Conservation (phyloP, 2,113 vertebrate species). For the Poicephalus meyeri region DNA sequence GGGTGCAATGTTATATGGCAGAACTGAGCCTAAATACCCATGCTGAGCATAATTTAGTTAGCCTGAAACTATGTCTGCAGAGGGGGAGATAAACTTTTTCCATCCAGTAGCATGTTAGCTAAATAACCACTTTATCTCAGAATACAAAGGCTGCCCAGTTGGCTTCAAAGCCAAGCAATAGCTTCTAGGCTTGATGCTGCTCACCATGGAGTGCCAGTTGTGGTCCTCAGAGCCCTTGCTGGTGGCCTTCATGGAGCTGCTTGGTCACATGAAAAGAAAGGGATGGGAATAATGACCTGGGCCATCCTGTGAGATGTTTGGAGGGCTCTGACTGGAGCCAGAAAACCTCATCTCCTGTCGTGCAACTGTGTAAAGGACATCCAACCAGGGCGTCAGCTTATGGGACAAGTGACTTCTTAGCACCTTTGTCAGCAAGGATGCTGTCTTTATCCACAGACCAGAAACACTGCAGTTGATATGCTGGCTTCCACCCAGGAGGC, state of each 20-base stretch:
- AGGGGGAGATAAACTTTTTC: background rate
- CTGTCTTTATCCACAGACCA: background rate
- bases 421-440: background rate
- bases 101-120: background rate
- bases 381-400: background rate
- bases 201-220: background rate
- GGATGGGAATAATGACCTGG: background rate
- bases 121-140: background rate
- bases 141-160: background rate
- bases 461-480: background rate
- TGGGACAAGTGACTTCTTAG: background rate
- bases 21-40: conserved; percentile 27
- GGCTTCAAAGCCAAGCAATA: background rate
- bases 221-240: background rate
- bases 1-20: conserved; percentile 15
- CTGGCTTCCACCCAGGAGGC: background rate
- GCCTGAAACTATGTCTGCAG: background rate
- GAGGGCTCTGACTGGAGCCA: background rate
- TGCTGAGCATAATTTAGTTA: conserved; percentile 28
- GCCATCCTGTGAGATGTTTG: background rate
- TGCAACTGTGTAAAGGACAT: background rate
- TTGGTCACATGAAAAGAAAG: background rate
- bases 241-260: background rate
- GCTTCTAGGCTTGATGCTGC: background rate
- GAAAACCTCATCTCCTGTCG: background rate